Percentiles rank a stretch among this genome's conserved stretches.
These are phyloP conservation scores for Aphis gossypii DNA, from an alignment of 1,140 invertebrate genomes.

Conservation along the genomic window DNA sequence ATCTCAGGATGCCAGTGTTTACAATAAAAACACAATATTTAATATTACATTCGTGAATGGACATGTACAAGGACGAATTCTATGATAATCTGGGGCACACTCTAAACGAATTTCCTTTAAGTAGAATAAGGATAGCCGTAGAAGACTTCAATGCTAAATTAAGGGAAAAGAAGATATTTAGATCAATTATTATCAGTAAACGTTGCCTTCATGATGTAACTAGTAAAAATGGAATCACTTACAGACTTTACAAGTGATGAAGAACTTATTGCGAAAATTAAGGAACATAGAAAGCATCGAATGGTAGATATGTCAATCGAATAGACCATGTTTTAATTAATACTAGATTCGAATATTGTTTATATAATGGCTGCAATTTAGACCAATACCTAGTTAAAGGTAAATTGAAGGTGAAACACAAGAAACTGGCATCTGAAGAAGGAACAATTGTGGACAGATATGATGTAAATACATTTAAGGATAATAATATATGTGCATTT, in stretches of 20 bases:
- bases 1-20: not conserved
- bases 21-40: not conserved
- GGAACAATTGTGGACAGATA: too few relatives aligned
- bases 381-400: conserved; percentile 10
- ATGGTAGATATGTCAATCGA: not conserved
- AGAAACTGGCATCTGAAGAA: not conserved
- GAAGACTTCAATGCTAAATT: not conserved
- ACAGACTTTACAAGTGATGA: not conserved
- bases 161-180: not conserved
- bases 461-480: too few relatives aligned
- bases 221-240: not conserved
- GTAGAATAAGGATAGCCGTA: not conserved
- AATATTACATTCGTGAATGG: not conserved
- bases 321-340: not conserved
- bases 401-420: not conserved
- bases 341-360: not conserved
- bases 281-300: not conserved
- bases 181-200: not conserved
- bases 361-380: not conserved
- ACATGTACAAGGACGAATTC: not conserved
- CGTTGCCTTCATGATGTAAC: not conserved
- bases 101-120: not conserved
- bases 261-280: not conserved
- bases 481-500: not conserved
- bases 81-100: not conserved